Evolutionary conservation across 2,113 vertebrate genomes (phyloP), one percentile per base, ranked within the genome.

Genomic region (Apteryx owenii): DNA sequence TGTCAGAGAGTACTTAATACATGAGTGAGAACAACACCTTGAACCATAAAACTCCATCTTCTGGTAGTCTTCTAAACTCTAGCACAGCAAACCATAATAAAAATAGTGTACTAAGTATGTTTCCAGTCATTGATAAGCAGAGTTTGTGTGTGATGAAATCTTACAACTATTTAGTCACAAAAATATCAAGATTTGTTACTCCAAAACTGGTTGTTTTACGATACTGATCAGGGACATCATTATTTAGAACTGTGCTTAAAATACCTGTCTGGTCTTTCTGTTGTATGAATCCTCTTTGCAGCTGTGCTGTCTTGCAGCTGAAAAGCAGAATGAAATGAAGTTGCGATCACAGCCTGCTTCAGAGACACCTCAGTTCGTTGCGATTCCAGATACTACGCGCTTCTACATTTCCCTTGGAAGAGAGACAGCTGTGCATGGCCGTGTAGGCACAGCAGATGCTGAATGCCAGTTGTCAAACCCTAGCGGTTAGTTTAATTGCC

Each of bases 401-500:
- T 88, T 68, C 11, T 72, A 42, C 44, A 25, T 68, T 93, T 91
- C 78, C 65, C 33, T 70, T 64, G 62, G 64, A 97, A 85, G 16
- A 31, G 66, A 96, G 90, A 89, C 73, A 93, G 73, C 80, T 93
- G 73, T 83, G 64, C 23, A 44, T 4, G 18, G 44, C 81, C 73
- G 29, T 3, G 76, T 86, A 94, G 44, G 69, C 58, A 62, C 70
- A 97, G 58, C 93, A 96, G 84, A 92, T 71, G 81, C 58, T 95
- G 86, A 95, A 93, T 31, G 44, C 31, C 85, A 92, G 61, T 87
- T 86, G 48, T 62, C 66, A 92, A 96, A 81, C 79, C 44, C 76
- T 77, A 68, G 86, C 68, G 88, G 91, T 94, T 93, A 73, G 23
- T 93, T 95, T 97, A 97, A 95, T 96, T 96, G 85, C 56, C 75